Evolutionary conservation across 2,888 invertebrate genomes (phyloP), one percentile per base, ranked within the genome.

Genomic region (Epistrophe eligans): DNA sequence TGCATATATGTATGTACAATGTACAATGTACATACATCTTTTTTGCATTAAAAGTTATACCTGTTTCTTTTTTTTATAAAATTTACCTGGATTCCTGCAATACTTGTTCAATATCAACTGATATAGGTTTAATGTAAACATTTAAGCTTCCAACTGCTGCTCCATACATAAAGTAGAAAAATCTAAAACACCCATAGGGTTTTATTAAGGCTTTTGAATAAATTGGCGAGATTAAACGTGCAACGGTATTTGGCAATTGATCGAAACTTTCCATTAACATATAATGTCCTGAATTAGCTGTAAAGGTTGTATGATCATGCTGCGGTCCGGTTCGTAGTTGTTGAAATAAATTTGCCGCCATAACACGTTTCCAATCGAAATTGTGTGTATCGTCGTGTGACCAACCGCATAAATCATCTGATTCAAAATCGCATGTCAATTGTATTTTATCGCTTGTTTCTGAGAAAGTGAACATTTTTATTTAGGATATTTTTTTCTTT

Each of bases 81-180:
- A 38, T 15, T 74, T 9, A 89, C 87, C 45, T 79, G 10, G 38
- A 4, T 13, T 89, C 89, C 24, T 90, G 90, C 2, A 89, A 7
- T n/a, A 90, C 58, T 7, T 89, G 70, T 0, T 90, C 89, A 50
- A 91, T 66, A 15, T 82, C 88, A n/a, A 91, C 28, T 0, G 90
- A 90, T 35, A 93, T 92, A 2, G 93, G 93, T 73, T 94, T 94
- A 7, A 95, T 91, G 84, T 94, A 91, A 0, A 95, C 93, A 76
- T 94, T 92, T 58, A 96, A 90, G 4, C 92, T 91, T 0, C 95
- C 96, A 13, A 94, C 94, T 0, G 94, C 94, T 88, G 91, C 91
- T 10, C 97, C 97, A 90, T 94, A 96, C 97, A 97, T 97, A 91
- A 97, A 96, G 90, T 97, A 97, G 93, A 94, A 96, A 90, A 96